Conservation (phyloP, 2,113 vertebrate genomes). For the Aramus guarauna region DNA sequence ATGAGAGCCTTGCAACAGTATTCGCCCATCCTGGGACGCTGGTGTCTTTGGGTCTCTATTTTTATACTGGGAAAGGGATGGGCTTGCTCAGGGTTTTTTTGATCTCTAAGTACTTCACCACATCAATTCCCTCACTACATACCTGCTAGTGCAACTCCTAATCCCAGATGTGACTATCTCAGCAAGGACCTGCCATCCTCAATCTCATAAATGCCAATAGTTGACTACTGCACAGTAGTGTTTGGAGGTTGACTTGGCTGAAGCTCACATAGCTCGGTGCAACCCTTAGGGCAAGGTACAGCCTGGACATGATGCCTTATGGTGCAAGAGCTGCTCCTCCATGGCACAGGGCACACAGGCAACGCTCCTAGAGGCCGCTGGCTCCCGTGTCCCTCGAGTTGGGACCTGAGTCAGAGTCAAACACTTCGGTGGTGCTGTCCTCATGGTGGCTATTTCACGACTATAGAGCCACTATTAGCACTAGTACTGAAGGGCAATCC, state of each 20-base stretch:
- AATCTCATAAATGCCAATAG: neutral
- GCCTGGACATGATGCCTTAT: fast-evolving
- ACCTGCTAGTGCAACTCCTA: neutral
- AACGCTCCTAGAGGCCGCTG: neutral
- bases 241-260: neutral
- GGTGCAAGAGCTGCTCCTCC: fast-evolving
- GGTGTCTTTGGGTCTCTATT: neutral
- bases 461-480: neutral
- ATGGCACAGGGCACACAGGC: neutral
- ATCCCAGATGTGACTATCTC: neutral
- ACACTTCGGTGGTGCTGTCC: fast-evolving
- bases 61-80: neutral
- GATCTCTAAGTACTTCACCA: neutral
- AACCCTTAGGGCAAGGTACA: neutral
- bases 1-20: neutral
- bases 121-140: neutral
- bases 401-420: neutral
- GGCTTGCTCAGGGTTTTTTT: neutral
- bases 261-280: neutral
- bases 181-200: neutral
- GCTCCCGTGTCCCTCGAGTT: neutral
- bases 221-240: neutral
- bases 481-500: neutral
- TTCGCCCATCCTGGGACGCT: neutral
- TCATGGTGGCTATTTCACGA: fast-evolving